A percentile compares a stretch with the other conserved stretches of the same genome.
These are phyloP conservation scores for Nycticorax nycticorax DNA, from an alignment of 2,113 vertebrate genomes.

Conservation along the genomic window DNA sequence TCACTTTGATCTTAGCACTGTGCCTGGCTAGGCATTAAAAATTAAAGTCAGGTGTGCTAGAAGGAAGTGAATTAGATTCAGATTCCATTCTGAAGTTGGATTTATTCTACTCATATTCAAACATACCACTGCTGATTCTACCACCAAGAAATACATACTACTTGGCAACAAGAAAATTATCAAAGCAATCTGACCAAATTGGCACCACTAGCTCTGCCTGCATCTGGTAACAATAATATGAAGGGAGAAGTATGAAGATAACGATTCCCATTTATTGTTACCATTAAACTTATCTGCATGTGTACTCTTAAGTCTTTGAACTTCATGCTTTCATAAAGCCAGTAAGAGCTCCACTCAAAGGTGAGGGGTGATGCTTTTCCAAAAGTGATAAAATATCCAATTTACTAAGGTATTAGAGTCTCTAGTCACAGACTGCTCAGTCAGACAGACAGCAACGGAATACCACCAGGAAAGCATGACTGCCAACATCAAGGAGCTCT, in stretches of 20 bases:
- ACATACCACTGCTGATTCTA: slow-evolving; percentile 24
- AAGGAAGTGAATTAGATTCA: slow-evolving; percentile 51
- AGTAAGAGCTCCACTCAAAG: background rate
- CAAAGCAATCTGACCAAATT: slow-evolving; percentile 61
- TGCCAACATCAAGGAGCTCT: background rate
- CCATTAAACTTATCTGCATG: slow-evolving; percentile 38
- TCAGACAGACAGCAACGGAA: background rate
- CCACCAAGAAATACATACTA: slow-evolving; percentile 48
- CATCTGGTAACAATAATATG: slow-evolving; percentile 52
- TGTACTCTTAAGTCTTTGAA: slow-evolving; percentile 7
- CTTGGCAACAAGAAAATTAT: slow-evolving; percentile 53
- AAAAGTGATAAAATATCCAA: background rate
- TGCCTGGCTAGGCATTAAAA: slow-evolving; percentile 36
- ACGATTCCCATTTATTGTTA: slow-evolving; percentile 59
- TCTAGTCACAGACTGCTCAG: background rate
- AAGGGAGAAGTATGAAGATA: slow-evolving; percentile 46
- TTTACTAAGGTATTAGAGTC: background rate
- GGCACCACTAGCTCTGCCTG: background rate
- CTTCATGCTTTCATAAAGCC: slow-evolving; percentile 4
- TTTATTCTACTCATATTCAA: slow-evolving; percentile 16
- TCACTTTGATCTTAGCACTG: slow-evolving; percentile 51
- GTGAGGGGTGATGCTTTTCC: slow-evolving; percentile 8
- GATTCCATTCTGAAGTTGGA: slow-evolving; percentile 49
- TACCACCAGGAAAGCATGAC: background rate
- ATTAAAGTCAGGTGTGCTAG: slow-evolving; percentile 61